phyloP scores from a whole-genome alignment of 2,113 vertebrate genomes.

The Antennarius striatus region DNA sequence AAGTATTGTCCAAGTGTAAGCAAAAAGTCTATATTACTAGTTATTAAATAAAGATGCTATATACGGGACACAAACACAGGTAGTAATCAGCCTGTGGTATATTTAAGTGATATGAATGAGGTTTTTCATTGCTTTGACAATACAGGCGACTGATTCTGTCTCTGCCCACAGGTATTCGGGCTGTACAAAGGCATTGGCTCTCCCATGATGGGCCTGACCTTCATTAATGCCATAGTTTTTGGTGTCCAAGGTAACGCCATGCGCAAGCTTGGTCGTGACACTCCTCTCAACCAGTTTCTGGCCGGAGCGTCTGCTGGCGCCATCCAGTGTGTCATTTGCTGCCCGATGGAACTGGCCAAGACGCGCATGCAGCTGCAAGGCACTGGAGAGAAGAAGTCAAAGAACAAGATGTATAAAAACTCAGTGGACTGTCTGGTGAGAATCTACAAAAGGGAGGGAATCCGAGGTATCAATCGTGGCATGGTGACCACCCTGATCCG shows the following conservation, averaged over 20 bases:
- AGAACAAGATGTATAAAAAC: conserved; percentile 89
- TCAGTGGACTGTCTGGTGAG: conserved; percentile 93
- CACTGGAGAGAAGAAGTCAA: conserved; percentile 87
- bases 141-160: conserved; percentile 21
- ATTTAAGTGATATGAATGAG: too few species aligned
- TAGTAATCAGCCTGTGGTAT: too few species aligned
- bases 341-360: conserved; percentile 98
- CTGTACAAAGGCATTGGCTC: conserved; percentile 97
- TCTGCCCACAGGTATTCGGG: conserved; percentile 82
- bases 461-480: conserved; percentile 90
- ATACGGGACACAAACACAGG: too few species aligned
- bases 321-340: conserved; percentile 96
- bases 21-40: too few species aligned
- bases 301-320: conserved; percentile 91
- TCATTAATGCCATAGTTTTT: conserved; percentile 98
- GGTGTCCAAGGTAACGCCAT: conserved; percentile 95
- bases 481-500: conserved; percentile 93
- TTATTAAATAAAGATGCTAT: too few species aligned
- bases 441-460: conserved; percentile 90
- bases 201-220: conserved; percentile 97
- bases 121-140: too few species aligned
- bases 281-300: conserved; percentile 93
- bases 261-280: conserved; percentile 87
- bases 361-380: conserved; percentile 97
- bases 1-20: not conserved